Conservation (phyloP, 2,888 invertebrate genomes). For the Listrodromus nycthemerus region DNA sequence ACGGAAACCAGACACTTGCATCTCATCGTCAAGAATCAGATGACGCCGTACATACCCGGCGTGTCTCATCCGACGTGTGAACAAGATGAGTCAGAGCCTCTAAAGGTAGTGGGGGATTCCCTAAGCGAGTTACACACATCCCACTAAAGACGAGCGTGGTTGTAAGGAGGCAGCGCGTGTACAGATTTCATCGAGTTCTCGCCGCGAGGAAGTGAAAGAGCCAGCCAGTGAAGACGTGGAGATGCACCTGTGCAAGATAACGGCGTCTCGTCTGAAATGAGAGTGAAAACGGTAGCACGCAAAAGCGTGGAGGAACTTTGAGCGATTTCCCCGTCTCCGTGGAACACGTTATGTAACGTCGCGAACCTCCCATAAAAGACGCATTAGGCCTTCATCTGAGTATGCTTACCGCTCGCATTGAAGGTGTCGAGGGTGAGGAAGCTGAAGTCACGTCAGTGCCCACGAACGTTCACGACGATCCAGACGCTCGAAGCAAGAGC, state of each 20-base stretch:
- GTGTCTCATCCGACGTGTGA: conserved; percentile 22
- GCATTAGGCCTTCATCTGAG: conserved; percentile 69
- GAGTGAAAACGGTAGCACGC: conserved; percentile 33
- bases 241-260: conserved; percentile 9
- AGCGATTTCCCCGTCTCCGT: conserved; percentile 38
- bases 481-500: conserved; percentile 38
- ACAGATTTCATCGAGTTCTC: conserved; percentile 15
- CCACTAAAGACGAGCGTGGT: conserved; percentile 13
- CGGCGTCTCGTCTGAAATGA: conserved; percentile 4
- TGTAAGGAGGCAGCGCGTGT: conserved; percentile 24
- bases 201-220: conserved; percentile 5
- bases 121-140: conserved; percentile 21
- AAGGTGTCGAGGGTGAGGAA: conserved; percentile 37
- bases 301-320: conserved; percentile 1
- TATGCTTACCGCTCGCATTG: conserved; percentile 57
- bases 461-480: conserved; percentile 51
- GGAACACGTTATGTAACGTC: conserved; percentile 63
- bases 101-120: not conserved
- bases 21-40: conserved; percentile 13
- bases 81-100: conserved; percentile 12
- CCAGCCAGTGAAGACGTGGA: not conserved
- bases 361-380: conserved; percentile 70
- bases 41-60: not conserved
- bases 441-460: conserved; percentile 22
- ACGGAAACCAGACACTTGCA: not conserved